Evolutionary conservation across 2,797 vertebrate species (phyloP).

Genomic region (Thripadectes ignobilis): DNA sequence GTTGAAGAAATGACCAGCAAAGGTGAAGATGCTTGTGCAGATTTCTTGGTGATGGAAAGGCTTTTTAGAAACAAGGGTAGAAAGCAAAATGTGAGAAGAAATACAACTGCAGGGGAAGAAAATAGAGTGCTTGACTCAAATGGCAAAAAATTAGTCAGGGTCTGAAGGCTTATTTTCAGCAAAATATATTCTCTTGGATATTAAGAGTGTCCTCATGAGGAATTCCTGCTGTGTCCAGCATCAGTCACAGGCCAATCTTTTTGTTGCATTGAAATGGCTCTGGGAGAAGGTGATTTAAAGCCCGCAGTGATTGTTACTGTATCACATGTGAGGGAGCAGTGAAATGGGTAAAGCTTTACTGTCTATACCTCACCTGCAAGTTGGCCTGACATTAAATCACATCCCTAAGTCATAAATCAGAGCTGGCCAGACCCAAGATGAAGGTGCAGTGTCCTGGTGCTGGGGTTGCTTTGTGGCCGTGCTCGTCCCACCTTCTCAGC

Average conservation of each 20-base stretch:
- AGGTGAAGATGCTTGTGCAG: constrained; percentile 25
- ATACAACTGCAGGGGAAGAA: background rate
- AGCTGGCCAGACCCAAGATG: accelerated
- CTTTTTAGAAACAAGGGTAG: background rate
- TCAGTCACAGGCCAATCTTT: background rate
- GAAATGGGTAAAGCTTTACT: background rate
- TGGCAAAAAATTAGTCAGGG: background rate
- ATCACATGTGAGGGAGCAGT: background rate
- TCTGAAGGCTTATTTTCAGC: background rate
- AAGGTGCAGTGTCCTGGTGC: background rate
- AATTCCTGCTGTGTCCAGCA: background rate
- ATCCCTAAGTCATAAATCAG: background rate
- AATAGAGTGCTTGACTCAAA: background rate
- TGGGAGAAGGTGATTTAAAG: constrained; percentile 1
- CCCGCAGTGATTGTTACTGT: background rate
- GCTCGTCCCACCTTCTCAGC: background rate
- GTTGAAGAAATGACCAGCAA: constrained; percentile 24
- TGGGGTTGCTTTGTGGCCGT: background rate
- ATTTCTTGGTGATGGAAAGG: constrained; percentile 12
- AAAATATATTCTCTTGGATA: background rate
- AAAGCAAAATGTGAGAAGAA: background rate
- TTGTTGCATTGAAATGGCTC: background rate
- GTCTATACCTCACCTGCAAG: background rate
- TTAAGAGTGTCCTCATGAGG: background rate
- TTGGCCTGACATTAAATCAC: background rate